phyloP scores from a whole-genome alignment of 2,888 invertebrate genomes.

The Oligia latruncula region DNA sequence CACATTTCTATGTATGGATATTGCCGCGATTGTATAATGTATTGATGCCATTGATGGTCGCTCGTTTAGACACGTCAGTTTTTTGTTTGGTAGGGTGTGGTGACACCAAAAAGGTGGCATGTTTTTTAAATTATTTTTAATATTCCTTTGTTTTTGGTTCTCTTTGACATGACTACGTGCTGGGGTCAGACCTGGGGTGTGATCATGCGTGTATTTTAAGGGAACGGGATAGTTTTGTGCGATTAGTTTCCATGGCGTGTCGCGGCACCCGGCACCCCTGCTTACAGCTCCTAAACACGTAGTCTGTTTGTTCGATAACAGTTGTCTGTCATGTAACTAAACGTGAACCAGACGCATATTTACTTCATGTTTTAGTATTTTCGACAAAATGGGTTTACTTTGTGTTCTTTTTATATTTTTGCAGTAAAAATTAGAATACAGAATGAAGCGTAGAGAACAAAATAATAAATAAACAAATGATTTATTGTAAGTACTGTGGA shows the following conservation, averaged over 20 bases:
- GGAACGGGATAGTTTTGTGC: conserved; percentile 56
- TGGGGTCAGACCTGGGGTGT: conserved; percentile 60
- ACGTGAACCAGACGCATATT: conserved; percentile 21
- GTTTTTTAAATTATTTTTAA: conserved; percentile 16
- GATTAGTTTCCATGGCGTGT: conserved; percentile 64
- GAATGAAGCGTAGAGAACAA: neutral
- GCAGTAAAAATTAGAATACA: neutral
- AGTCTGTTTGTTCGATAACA: conserved; percentile 44
- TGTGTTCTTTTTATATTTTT: neutral
- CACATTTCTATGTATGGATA: conserved; percentile 77
- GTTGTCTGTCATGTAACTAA: conserved; percentile 32
- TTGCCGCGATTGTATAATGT: conserved; percentile 51
- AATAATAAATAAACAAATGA: neutral
- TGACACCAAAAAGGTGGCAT: conserved; percentile 12
- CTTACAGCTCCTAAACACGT: conserved; percentile 42
- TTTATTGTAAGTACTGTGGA: neutral
- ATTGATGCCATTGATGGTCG: conserved; percentile 46
- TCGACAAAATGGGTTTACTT: neutral
- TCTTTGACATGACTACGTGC: conserved; percentile 72
- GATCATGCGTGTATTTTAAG: conserved; percentile 74
- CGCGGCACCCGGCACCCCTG: conserved; percentile 48
- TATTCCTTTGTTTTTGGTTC: conserved; percentile 71
- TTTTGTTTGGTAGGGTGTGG: conserved; percentile 9
- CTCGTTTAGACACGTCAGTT: conserved; percentile 33
- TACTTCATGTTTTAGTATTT: conserved; percentile 1